phyloP scores from a whole-genome alignment of 1,140 invertebrate species.

The Rhopalosiphum maidis region DNA sequence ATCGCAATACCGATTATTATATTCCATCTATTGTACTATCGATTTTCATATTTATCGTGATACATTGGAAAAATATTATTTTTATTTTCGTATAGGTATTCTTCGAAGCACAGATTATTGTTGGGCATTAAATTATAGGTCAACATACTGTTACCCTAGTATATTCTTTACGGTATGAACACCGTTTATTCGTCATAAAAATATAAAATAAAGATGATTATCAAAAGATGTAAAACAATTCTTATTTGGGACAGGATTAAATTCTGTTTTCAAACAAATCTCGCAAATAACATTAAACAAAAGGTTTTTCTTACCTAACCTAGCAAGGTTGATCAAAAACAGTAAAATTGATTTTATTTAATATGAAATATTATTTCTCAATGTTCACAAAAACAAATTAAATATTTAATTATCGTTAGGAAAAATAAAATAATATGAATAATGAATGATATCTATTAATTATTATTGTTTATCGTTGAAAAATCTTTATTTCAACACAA shows the following conservation, averaged over 20 bases:
- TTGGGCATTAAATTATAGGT: not conserved
- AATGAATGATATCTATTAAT: not conserved
- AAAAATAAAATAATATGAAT: not conserved
- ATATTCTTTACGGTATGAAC: not conserved
- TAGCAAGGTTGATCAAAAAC: not conserved
- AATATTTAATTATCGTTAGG: not conserved
- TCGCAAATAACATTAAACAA: not conserved
- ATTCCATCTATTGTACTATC: not conserved
- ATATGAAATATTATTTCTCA: no score
- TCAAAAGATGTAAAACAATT: not conserved
- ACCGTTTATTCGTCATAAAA: not conserved
- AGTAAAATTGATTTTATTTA: not conserved
- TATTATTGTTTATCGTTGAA: not conserved
- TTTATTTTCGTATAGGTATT: not conserved
- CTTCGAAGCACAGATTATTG: not conserved
- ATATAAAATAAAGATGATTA: not conserved
- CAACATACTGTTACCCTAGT: not conserved
- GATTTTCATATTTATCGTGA: not conserved
- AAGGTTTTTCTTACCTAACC: not conserved
- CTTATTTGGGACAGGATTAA: not conserved
- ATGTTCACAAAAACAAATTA: not conserved
- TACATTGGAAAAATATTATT: not conserved
- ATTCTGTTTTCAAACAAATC: not conserved
- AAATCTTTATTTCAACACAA: not conserved
- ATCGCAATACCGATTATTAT: not conserved